Percentiles rank a stretch among this genome's conserved stretches.
Evolutionary conservation across 2,888 invertebrate species (phyloP).

Genomic region (Ornithoptera priamus): DNA sequence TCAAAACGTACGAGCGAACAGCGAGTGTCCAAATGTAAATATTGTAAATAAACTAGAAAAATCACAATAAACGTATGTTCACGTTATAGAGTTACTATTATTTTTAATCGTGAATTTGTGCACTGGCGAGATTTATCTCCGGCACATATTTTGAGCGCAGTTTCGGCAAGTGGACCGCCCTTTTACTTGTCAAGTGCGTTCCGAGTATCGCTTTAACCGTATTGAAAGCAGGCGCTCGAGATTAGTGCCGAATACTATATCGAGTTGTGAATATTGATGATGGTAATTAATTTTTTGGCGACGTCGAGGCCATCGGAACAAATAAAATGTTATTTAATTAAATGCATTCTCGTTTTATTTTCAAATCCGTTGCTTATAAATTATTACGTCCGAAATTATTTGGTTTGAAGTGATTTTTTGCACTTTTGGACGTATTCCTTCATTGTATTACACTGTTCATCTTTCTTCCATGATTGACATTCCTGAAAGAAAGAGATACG

Average conservation of each 20-base stretch:
- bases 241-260: conserved; percentile 10
- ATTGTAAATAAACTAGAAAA: conserved; percentile 36
- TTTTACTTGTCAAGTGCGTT: not conserved
- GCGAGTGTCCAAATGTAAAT: conserved; percentile 32
- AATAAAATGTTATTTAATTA: conserved; percentile 74
- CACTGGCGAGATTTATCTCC: conserved; percentile 30
- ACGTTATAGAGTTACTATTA: conserved; percentile 37
- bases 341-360: conserved; percentile 46
- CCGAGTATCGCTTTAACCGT: not conserved
- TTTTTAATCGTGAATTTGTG: conserved; percentile 36
- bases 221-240: not conserved
- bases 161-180: not conserved
- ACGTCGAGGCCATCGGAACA: conserved; percentile 57
- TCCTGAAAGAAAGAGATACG: conserved; percentile 36
- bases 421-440: conserved; percentile 38
- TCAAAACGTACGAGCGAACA: not conserved
- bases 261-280: conserved; percentile 22
- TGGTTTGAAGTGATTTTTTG: conserved; percentile 30
- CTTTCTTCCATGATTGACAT: conserved; percentile 41
- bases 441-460: conserved; percentile 36
- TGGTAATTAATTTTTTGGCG: conserved; percentile 33
- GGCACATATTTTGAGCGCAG: not conserved
- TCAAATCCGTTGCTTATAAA: conserved; percentile 2
- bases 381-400: not conserved
- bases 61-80: conserved; percentile 32